Evolutionary conservation across 2,888 invertebrate genomes (phyloP).

Genomic region (Chrysomela aeneicollis): DNA sequence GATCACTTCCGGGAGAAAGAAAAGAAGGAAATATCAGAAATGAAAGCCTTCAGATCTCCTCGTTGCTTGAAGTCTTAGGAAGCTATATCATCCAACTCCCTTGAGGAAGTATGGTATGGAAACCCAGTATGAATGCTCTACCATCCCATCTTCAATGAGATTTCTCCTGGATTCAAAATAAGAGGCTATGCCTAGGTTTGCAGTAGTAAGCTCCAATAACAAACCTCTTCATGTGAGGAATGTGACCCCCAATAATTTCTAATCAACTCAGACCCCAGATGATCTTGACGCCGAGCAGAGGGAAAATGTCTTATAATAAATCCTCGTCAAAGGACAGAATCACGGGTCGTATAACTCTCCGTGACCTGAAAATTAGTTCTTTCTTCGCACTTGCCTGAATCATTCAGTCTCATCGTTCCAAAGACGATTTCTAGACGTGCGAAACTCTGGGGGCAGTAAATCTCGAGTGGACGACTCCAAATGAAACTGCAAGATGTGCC

Average conservation of each 20-base stretch:
- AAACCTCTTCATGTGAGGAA: too few relatives aligned
- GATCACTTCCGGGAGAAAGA: slow-evolving; percentile 25
- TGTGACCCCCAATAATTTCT: too few relatives aligned
- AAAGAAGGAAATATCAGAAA: too few relatives aligned
- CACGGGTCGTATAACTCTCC: background rate
- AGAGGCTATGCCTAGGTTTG: too few relatives aligned
- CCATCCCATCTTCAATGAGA: too few relatives aligned
- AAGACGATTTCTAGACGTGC: slow-evolving; percentile 50
- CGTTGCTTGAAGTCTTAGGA: too few relatives aligned
- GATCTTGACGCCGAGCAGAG: background rate
- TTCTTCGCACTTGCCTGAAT: slow-evolving; percentile 46
- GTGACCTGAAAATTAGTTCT: slow-evolving; percentile 40
- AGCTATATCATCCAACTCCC: too few relatives aligned
- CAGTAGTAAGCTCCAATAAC: too few relatives aligned
- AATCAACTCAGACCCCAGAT: background rate
- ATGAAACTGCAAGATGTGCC: slow-evolving; percentile 44
- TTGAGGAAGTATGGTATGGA: too few relatives aligned
- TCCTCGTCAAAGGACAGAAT: background rate
- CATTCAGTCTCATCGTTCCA: slow-evolving; percentile 56
- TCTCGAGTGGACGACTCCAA: slow-evolving; percentile 55
- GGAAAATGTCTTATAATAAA: background rate
- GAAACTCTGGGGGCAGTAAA: slow-evolving; percentile 53
- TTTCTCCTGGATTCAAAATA: too few relatives aligned
- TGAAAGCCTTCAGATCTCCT: too few relatives aligned
- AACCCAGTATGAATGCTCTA: too few relatives aligned